phyloP scores from a whole-genome alignment of 2,797 vertebrate genomes.

The Gila robusta region DNA sequence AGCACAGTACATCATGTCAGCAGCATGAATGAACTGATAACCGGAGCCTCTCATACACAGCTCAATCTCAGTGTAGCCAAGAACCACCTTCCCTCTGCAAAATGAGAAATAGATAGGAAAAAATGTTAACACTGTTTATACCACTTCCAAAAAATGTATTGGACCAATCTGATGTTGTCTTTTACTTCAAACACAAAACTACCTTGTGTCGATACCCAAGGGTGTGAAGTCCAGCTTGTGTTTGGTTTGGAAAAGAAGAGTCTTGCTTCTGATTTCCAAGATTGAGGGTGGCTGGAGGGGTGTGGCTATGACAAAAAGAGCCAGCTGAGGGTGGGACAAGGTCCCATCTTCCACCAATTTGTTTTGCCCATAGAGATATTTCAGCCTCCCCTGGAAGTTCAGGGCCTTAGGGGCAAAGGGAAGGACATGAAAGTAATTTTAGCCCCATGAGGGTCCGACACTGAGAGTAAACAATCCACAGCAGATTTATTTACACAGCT shows the following conservation, averaged over 20 bases:
- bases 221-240: slow-evolving; percentile 89
- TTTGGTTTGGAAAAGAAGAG: slow-evolving; percentile 85
- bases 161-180: neutral
- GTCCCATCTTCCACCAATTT: slow-evolving; percentile 66
- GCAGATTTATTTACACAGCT: slow-evolving; percentile 24
- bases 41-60: slow-evolving; percentile 76
- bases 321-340: slow-evolving; percentile 74
- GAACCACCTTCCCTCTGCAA: slow-evolving; percentile 77
- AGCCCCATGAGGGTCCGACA: neutral
- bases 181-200: neutral
- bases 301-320: slow-evolving; percentile 81
- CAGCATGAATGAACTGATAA: slow-evolving; percentile 82
- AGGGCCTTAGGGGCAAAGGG: slow-evolving; percentile 74
- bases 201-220: slow-evolving; percentile 80
- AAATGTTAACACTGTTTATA: neutral
- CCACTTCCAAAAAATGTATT: neutral
- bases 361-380: slow-evolving; percentile 80
- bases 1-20: slow-evolving; percentile 85
- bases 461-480: neutral
- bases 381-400: slow-evolving; percentile 82
- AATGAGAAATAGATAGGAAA: neutral
- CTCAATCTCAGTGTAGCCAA: slow-evolving; percentile 81
- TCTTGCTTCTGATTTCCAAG: slow-evolving; percentile 83
- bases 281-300: slow-evolving; percentile 82
- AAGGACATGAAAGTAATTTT: neutral